Base-by-base conservation (phyloP, 2,797 vertebrate genomes). In the Buceros bicornis region DNA sequence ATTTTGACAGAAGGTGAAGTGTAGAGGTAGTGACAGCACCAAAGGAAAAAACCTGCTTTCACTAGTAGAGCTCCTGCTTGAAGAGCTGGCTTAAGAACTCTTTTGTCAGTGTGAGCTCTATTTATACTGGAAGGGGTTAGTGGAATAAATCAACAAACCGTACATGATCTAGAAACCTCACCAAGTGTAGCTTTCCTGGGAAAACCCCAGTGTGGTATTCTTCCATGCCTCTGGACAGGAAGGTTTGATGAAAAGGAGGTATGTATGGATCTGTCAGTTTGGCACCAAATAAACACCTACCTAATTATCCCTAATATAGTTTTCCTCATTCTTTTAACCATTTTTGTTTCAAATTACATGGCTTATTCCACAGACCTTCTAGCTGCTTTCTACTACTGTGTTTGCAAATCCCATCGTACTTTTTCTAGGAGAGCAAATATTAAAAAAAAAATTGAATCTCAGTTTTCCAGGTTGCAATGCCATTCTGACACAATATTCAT, bases 61-160 rank as follows among this genome's bases (percentile, higher is more conserved):
- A 28, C 25, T 65, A 8, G 26, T 19, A 72, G 35, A 57, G 28
- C 8, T 93, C 48, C 56, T 74, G 17, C 88, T 67, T 90, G 65
- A 88, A 70, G 76, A 78, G 53, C 61, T 84, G 78, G 70, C 81
- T 96, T 89, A 89, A 69, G 35, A 92, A 77, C 60, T 45, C 82
- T 79, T 95, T 97, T 94, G 80, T 84, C 37, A 73, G 56, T 6
- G 11, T 89, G 94, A 94, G 48, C 67, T 80, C 51, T 79, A 26
- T 90, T 93, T 96, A 64, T 84, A 87, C 66, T 73, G 70, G n/a
- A 70, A 90, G 37, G 40, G 31, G 78, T 94, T 93, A 89, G 31
- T 85, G 67, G 67, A 82, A 77, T 96, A 67, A 90, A 95, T 22
- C 51, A 87, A 17, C 53, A 83, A 81, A 69, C 66, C 33, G 64